Conservation (phyloP, 2,888 invertebrate species). For the Orchestes rusci region DNA sequence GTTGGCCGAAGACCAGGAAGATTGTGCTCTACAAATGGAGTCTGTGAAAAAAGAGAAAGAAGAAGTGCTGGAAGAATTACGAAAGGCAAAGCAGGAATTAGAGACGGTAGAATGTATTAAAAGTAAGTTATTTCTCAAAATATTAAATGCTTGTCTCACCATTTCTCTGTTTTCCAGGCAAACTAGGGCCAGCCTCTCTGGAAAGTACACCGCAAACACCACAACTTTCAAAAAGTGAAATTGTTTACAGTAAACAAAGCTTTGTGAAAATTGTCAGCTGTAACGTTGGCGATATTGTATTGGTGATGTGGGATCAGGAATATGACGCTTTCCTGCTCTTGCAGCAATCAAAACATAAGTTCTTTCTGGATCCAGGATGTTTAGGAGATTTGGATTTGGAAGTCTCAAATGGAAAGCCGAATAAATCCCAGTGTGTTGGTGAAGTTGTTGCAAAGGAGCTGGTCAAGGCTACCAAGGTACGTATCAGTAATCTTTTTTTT, state of each 20-base stretch:
- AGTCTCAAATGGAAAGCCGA: conserved; percentile 30
- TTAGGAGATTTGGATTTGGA: conserved; percentile 61
- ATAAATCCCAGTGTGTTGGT: conserved; percentile 60
- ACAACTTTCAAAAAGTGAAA: too few relatives aligned
- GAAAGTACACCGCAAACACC: too few relatives aligned
- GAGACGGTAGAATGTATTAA: too few relatives aligned
- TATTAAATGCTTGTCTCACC: too few relatives aligned
- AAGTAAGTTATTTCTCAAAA: too few relatives aligned
- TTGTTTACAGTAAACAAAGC: too few relatives aligned
- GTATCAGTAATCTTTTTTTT: too few relatives aligned
- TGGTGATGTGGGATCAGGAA: conserved; percentile 75
- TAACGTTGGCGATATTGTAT: conserved; percentile 71
- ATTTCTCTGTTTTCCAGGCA: too few relatives aligned
- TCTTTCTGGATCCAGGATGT: conserved; percentile 84
- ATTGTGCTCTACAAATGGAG: conserved; percentile 51
- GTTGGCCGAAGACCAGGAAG: conserved; percentile 59
- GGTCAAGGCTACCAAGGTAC: conserved; percentile 84
- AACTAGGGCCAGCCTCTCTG: too few relatives aligned
- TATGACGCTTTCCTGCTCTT: conserved; percentile 44
- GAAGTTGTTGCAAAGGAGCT: conserved; percentile 84
- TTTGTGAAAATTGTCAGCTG: conserved; percentile 54
- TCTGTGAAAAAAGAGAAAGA: conserved; percentile 16
- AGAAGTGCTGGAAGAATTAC: background rate
- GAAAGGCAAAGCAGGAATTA: background rate
- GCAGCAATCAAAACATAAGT: conserved; percentile 50